Base-by-base conservation (phyloP, 2,888 invertebrate genomes). In the Acrobasis consociella region DNA sequence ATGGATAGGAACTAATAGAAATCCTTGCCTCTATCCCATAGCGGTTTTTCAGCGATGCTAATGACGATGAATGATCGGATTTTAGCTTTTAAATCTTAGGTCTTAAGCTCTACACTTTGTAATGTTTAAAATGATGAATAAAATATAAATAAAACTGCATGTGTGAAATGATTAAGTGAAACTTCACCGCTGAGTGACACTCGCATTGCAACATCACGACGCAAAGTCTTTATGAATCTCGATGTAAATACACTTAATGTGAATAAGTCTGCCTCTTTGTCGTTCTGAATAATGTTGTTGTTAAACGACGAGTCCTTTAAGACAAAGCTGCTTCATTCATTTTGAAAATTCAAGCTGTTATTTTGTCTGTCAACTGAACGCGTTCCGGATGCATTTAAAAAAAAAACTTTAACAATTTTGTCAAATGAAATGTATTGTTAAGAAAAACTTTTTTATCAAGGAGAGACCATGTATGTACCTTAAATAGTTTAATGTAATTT, bases 91-190 rank as follows among this genome's bases (percentile, higher is more conserved):
- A 31, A 31, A 31, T 31, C 8, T 31, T 7, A 31, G 7, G 31
- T 31, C 31, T 31, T 31, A 1, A 31, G 7, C 31, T 7, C 7
- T 31, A 0, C 31, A 31, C 31, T 31, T 46, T 46, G 10, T 46
- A 13, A 10, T n/a, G 11, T 46, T 10, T 5, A 13, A 13, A 46
- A 46, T 46, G n/a, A 46, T 46, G 46, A 46, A 3, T 46, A n/a
- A 13, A n/a, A 5, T 7, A 31, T 31, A 46, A 46, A 46, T 5
- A 13, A 46, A 46, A 3, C 46, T 42, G 11, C 8, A 10, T 46
- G 46, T n/a, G n/a, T 46, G 46, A n/a, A 31, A 46, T 46, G 46
- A 46, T n/a, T 46, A 46, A 46, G 46, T 46, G 13, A 46, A n/a
- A 46, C n/a, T 46, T 46, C 46, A 13, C 46, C 46, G 46, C 46